These are phyloP conservation scores for Rhombomys opimus DNA, from an alignment of 2,113 vertebrate genomes.

Conservation along the genomic window DNA sequence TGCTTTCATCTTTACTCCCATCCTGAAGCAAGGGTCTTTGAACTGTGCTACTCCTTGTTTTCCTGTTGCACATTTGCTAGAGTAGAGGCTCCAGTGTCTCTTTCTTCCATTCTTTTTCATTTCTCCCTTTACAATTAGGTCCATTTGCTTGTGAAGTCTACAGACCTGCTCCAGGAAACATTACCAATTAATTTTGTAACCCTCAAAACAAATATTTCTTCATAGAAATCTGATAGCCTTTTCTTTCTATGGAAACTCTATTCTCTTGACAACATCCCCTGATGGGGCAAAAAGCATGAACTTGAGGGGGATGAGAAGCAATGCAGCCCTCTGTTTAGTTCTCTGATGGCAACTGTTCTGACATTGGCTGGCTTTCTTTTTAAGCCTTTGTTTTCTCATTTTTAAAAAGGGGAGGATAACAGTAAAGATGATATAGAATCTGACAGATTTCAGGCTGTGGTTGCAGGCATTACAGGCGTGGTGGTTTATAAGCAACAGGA, in stretches of 20 bases:
- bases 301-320: background rate
- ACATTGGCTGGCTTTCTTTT: background rate
- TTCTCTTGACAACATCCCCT: background rate
- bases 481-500: background rate
- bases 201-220: background rate
- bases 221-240: background rate
- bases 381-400: background rate
- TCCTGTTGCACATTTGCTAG: background rate
- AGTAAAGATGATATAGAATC: background rate
- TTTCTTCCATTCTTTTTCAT: background rate
- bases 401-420: background rate
- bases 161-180: background rate
- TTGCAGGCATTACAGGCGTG: background rate
- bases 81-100: background rate
- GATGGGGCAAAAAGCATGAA: fast-evolving
- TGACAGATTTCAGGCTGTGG: background rate
- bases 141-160: background rate
- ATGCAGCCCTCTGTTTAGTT: background rate
- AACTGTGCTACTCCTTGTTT: background rate
- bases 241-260: background rate
- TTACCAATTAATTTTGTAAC: background rate
- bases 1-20: background rate
- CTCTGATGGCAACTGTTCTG: background rate
- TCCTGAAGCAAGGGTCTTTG: background rate
- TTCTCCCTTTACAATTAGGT: fast-evolving